phyloP scores from a whole-genome alignment of 2,888 invertebrate genomes.

The Melieria crassipennis region DNA sequence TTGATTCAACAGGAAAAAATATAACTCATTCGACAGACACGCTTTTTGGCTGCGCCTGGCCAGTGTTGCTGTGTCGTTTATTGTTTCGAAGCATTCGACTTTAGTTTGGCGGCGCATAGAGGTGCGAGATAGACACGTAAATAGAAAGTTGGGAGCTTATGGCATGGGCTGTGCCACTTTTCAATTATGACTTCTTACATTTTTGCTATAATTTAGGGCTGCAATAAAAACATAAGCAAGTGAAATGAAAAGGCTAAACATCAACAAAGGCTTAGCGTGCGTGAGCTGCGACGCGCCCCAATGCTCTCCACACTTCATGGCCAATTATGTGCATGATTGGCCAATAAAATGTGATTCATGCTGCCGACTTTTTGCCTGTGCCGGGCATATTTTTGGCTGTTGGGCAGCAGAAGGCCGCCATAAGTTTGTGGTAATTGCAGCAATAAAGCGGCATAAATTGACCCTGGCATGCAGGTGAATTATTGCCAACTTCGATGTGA shows the following conservation, averaged over 20 bases:
- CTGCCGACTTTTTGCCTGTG: background rate
- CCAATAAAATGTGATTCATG: slow-evolving; percentile 1
- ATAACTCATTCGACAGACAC: no score
- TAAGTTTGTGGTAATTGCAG: no score
- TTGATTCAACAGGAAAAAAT: no score
- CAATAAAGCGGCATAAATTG: no score
- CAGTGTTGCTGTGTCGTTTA: background rate
- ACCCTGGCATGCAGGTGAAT: no score
- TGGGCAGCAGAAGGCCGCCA: no score
- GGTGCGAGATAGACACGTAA: no score
- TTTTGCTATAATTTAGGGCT: background rate
- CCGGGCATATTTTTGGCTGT: no score
- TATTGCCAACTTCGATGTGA: no score
- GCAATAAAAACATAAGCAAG: background rate
- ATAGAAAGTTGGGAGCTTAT: no score
- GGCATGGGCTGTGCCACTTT: background rate
- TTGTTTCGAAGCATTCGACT: background rate
- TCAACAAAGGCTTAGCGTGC: background rate
- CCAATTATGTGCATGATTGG: slow-evolving; percentile 1
- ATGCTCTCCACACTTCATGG: background rate
- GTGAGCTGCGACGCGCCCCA: background rate
- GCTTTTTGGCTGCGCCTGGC: background rate
- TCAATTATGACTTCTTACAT: slow-evolving; percentile 1
- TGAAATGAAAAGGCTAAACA: background rate
- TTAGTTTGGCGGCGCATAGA: background rate